phyloP scores from a whole-genome alignment of 2,797 vertebrate species.

The Pseudomugil gertrudae region DNA sequence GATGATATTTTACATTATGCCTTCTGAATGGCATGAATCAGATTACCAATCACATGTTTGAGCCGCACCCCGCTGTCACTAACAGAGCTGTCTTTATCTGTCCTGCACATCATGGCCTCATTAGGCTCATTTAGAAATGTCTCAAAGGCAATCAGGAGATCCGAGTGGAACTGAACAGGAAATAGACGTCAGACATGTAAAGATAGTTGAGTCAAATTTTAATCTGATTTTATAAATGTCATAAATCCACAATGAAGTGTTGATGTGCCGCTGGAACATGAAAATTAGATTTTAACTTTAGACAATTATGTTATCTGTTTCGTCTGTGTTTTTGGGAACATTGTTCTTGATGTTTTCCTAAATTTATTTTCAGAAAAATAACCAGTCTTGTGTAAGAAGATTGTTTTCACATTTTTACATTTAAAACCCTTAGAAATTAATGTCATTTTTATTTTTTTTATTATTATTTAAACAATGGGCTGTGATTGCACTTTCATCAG shows the following conservation, averaged over 20 bases:
- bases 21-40: constrained; percentile 13
- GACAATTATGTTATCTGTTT: not conserved
- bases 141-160: not conserved
- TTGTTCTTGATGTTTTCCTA: not conserved
- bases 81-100: constrained; percentile 14
- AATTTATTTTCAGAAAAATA: not conserved
- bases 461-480: not conserved
- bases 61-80: not conserved
- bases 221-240: not conserved
- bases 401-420: not conserved
- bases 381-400: not conserved
- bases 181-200: not conserved
- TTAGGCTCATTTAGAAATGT: constrained; percentile 19
- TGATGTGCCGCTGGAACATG: not conserved
- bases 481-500: not conserved
- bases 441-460: not conserved
- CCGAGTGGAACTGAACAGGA: not conserved
- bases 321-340: not conserved
- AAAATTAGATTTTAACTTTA: constrained; percentile 1
- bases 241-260: not conserved
- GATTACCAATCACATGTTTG: constrained; percentile 46
- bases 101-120: not conserved
- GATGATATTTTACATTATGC: constrained; percentile 20
- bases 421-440: not conserved
- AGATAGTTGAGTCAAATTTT: not conserved